Percentiles rank a stretch among this genome's conserved stretches.
Evolutionary conservation across 2,797 vertebrate genomes (phyloP).

Genomic region (Cuniculus paca): DNA sequence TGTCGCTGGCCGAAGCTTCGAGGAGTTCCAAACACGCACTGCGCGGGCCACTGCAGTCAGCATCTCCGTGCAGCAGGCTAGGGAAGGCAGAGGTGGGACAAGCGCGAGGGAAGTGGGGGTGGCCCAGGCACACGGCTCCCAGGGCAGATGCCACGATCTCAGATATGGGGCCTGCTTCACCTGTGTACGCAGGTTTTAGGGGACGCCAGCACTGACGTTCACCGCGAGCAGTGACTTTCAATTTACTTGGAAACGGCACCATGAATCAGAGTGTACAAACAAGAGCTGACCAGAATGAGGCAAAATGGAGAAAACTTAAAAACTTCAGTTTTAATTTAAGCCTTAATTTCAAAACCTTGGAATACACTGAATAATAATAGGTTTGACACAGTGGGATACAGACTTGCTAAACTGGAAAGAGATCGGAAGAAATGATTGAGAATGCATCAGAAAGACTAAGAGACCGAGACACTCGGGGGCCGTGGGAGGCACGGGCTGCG

Average conservation of each 20-base stretch:
- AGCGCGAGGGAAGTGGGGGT: neutral
- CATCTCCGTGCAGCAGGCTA: neutral
- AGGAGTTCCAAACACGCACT: neutral
- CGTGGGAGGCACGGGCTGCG: neutral
- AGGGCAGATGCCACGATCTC: neutral
- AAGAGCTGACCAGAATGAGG: neutral
- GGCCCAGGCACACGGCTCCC: neutral
- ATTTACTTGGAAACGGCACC: neutral
- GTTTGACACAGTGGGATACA: neutral
- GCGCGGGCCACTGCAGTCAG: accelerated
- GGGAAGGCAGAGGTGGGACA: neutral
- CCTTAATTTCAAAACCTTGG: neutral
- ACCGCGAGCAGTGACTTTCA: neutral
- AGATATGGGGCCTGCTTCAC: neutral
- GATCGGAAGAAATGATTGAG: neutral
- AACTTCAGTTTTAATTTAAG: neutral
- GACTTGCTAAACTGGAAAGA: neutral
- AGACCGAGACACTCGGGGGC: neutral
- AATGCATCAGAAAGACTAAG: neutral
- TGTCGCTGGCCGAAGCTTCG: neutral
- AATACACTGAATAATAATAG: neutral
- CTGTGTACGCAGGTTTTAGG: neutral
- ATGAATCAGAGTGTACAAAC: neutral
- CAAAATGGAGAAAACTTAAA: neutral
- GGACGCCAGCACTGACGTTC: neutral